Percentiles rank a stretch among this genome's conserved stretches.
phyloP scores from a whole-genome alignment of 2,797 vertebrate species.

The Hippocampus kuda region DNA sequence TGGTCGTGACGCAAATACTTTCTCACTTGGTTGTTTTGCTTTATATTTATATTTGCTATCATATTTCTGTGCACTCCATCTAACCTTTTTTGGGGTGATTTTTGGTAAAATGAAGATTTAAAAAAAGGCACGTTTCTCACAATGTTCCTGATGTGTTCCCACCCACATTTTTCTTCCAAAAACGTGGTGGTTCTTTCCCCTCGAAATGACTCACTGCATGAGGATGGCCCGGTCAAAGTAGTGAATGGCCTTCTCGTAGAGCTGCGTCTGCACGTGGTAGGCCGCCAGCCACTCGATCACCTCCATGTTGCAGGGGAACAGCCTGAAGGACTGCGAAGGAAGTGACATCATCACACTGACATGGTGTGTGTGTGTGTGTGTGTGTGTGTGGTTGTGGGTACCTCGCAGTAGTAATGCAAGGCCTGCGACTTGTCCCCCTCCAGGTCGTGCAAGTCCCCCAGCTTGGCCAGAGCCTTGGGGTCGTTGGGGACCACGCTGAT shows the following conservation, averaged over 20 bases:
- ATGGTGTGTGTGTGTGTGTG: too few relatives aligned
- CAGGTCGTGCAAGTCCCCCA: conserved; percentile 81
- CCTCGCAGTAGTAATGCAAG: conserved; percentile 93
- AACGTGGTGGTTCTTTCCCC: too few relatives aligned
- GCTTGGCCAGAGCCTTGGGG: conserved; percentile 77
- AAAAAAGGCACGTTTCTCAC: background rate
- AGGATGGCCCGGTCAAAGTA: conserved; percentile 96
- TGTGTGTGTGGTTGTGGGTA: conserved; percentile 27
- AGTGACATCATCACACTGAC: background rate
- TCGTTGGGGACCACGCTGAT: conserved; percentile 87
- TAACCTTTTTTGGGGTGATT: too few relatives aligned
- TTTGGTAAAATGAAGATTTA: background rate
- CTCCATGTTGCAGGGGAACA: conserved; percentile 91
- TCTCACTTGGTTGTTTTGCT: too few relatives aligned
- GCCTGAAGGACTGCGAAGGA: conserved; percentile 80
- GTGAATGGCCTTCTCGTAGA: conserved; percentile 95
- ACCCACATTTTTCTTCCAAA: too few relatives aligned
- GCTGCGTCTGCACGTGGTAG: conserved; percentile 91
- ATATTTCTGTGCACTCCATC: too few relatives aligned
- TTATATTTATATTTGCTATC: too few relatives aligned
- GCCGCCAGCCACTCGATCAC: conserved; percentile 96
- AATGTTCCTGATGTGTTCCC: too few relatives aligned
- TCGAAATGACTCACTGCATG: conserved; percentile 80
- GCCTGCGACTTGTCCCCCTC: conserved; percentile 95
- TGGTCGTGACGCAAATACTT: too few relatives aligned